Percentiles rank a stretch among this genome's conserved stretches.
These are phyloP conservation scores for Epicauta chinensis DNA, from an alignment of 1,140 invertebrate genomes.

Conservation along the genomic window DNA sequence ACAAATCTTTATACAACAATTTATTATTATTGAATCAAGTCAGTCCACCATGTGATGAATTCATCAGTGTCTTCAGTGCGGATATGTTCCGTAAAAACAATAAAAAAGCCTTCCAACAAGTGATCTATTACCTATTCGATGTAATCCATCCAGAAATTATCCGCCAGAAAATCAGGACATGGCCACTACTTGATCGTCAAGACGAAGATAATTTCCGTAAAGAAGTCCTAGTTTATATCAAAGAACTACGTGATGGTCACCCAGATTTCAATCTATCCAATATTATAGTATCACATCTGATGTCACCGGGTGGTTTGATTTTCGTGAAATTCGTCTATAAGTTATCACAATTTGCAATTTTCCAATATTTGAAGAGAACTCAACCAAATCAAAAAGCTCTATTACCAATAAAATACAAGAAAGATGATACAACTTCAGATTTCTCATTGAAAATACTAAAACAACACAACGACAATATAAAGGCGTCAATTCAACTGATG, in stretches of 20 bases:
- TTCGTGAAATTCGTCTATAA: conserved; percentile 34
- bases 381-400: background rate
- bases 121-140: conserved; percentile 32
- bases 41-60: conserved; percentile 28
- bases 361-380: conserved; percentile 20
- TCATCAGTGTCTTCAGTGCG: conserved; percentile 27
- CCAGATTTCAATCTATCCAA: conserved; percentile 27
- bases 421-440: conserved; percentile 3
- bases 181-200: conserved; percentile 29
- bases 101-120: conserved; percentile 34
- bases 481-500: background rate
- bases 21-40: conserved; percentile 22
- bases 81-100: conserved; percentile 40
- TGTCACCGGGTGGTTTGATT: conserved; percentile 33
- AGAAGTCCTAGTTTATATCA: conserved; percentile 30
- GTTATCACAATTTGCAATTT: conserved; percentile 31
- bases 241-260: conserved; percentile 30
- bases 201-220: conserved; percentile 31
- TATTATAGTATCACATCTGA: conserved; percentile 32
- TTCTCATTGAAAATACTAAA: background rate
- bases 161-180: conserved; percentile 29
- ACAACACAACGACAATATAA: background rate
- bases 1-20: conserved; percentile 26
- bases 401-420: conserved; percentile 7
- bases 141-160: conserved; percentile 27